Conservation (phyloP, 2,113 vertebrate genomes). For the Chionodraco myersi region DNA sequence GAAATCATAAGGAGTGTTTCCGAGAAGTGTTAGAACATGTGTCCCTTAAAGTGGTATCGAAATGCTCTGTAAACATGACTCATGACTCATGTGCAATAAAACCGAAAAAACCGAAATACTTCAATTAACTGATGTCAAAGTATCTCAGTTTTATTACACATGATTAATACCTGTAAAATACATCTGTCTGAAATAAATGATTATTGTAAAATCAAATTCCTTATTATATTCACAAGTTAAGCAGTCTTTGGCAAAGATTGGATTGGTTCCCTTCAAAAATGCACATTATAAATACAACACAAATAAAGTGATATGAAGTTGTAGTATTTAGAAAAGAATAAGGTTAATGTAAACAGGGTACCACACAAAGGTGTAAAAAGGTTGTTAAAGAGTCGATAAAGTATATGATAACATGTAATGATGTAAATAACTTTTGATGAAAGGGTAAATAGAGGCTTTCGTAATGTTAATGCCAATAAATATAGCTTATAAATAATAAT, state of each 20-base stretch:
- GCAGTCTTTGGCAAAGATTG: no score
- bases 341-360: no score
- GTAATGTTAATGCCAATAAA: not conserved
- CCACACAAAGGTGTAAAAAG: no score
- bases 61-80: not conserved
- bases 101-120: not conserved
- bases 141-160: not conserved
- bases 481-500: not conserved
- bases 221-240: no score
- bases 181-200: not conserved
- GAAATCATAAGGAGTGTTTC: slow-evolving; percentile 47
- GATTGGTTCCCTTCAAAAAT: no score
- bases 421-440: not conserved
- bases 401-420: not conserved
- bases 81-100: not conserved
- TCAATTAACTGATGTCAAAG: not conserved
- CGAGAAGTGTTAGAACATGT: slow-evolving; percentile 53
- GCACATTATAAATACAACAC: no score
- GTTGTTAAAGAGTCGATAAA: no score
- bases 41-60: not conserved
- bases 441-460: not conserved
- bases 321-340: no score
- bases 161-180: no score
- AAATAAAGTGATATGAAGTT: no score
- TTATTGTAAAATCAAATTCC: not conserved